Percentiles rank a stretch among this genome's conserved stretches.
phyloP scores from a whole-genome alignment of 1,140 invertebrate species.

The Drosophila simulans region DNA sequence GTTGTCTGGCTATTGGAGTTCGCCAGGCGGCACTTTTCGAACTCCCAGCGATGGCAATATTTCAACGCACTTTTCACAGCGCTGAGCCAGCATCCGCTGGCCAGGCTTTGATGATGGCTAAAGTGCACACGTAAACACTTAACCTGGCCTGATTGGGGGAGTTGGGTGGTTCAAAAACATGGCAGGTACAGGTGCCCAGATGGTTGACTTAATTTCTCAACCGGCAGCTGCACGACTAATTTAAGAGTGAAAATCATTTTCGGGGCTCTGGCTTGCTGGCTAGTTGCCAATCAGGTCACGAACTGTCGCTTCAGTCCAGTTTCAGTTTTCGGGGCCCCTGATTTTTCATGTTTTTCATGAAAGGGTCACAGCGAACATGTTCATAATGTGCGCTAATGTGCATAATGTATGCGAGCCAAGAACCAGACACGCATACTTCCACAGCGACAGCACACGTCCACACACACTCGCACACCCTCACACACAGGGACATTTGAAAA shows the following conservation, averaged over 20 bases:
- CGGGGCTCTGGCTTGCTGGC: slow-evolving; percentile 36
- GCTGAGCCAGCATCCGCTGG: slow-evolving; percentile 12
- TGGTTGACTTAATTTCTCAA: slow-evolving; percentile 67
- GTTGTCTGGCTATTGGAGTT: background rate
- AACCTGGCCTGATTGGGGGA: slow-evolving; percentile 13
- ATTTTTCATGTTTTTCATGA: slow-evolving; percentile 42
- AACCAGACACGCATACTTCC: slow-evolving; percentile 65
- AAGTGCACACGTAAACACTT: slow-evolving; percentile 74
- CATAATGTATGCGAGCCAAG: slow-evolving; percentile 71
- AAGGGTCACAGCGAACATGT: slow-evolving; percentile 64
- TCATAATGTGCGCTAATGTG: slow-evolving; percentile 82
- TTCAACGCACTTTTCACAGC: slow-evolving; percentile 12
- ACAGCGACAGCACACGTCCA: slow-evolving; percentile 31
- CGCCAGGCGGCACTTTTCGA: slow-evolving; percentile 23
- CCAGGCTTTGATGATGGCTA: slow-evolving; percentile 10
- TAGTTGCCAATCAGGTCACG: slow-evolving; percentile 72
- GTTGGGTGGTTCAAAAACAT: slow-evolving; percentile 1
- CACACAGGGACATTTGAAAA: background rate
- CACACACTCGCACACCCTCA: slow-evolving; percentile 9
- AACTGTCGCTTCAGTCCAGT: slow-evolving; percentile 49
- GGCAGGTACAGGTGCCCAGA: slow-evolving; percentile 10
- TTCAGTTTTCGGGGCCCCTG: slow-evolving; percentile 29
- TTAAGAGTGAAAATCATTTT: slow-evolving; percentile 69
- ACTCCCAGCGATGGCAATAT: slow-evolving; percentile 2
- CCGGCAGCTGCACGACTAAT: slow-evolving; percentile 48